These are phyloP conservation scores for Sarcophaga variegata DNA, from an alignment of 2,888 invertebrate genomes.

Conservation along the genomic window DNA sequence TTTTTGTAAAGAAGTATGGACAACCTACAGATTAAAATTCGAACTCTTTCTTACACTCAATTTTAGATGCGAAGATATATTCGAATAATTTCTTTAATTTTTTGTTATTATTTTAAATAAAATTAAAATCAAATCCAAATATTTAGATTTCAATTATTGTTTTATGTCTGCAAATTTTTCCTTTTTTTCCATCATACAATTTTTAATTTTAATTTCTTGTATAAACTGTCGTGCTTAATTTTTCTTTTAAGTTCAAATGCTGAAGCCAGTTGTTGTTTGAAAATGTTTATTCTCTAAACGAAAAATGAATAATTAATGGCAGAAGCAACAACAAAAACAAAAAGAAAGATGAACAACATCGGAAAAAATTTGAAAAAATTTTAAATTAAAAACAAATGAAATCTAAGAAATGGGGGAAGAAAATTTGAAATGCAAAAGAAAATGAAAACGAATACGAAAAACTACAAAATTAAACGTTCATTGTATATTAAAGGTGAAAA, in stretches of 20 bases:
- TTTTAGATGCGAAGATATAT: no score
- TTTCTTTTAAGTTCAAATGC: neutral
- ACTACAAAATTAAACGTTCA: neutral
- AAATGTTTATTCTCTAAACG: slow-evolving; percentile 10
- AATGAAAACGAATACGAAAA: neutral
- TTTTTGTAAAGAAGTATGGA: no score
- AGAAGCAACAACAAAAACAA: neutral
- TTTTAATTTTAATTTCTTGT: slow-evolving; percentile 10
- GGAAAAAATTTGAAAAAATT: slow-evolving; percentile 13
- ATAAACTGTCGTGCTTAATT: neutral
- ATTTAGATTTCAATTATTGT: no score
- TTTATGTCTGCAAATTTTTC: neutral
- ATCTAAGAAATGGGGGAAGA: neutral
- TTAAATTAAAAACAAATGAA: slow-evolving; percentile 28
- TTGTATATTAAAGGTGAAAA: no score
- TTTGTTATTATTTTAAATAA: no score
- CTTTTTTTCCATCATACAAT: neutral
- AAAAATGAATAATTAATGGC: slow-evolving; percentile 38
- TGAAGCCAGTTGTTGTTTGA: slow-evolving; percentile 9
- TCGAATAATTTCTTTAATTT: no score
- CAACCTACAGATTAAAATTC: no score
- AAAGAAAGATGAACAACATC: neutral
- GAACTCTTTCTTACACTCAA: no score
- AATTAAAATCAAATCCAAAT: neutral
- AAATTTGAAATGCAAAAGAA: no score